Base-by-base conservation (phyloP, 2,888 invertebrate genomes). In the Automeris io region DNA sequence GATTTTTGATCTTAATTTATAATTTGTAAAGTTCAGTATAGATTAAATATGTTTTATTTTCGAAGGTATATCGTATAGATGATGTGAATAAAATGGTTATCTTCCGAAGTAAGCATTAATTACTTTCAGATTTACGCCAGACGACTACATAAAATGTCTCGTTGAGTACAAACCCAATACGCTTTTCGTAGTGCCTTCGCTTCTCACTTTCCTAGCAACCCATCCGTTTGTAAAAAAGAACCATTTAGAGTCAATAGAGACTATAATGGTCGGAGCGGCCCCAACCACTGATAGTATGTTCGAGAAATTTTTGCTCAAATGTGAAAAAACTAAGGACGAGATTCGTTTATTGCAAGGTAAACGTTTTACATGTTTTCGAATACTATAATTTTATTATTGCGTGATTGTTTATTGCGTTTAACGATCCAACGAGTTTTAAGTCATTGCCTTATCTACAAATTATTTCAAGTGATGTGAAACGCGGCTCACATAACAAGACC, bases 101-200 rank as follows among this genome's bases (percentile, higher is more conserved):
- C n/a, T n/a, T n/a, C n/a, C n/a, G 36, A 86, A 69, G 87, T 87
- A 63, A 63, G 61, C 49, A 23, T 36, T 37, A 21, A 2, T 19
- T 13, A 2, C n/a, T 57, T 58, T 5, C 54, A 89, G 88, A 61
- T 95, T 95, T 59, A 91, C 92, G 0, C 92, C 93, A 2, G 91
- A 92, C 51, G 89, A 90, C 48, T 95, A 93, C 68, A 76, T 94
- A 2, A 89, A 89, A 54, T 90, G 90, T 37, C 63, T 93, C 18
- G 70, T 77, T 8, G 86, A 90, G 49, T 90, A 90, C 61, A 75
- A 87, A 58, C 92, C 92, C 0, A 88, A 88, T 0, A 82, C 88
- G 1, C 57, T 93, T 13, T 92, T 92, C 57, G 89, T 93, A 2
- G 95, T 95, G 1, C 95, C 95, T 0, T 94, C 95, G 0, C 77